Conservation (phyloP, 2,797 vertebrate genomes). For the Kryptopterus vitreolus region DNA sequence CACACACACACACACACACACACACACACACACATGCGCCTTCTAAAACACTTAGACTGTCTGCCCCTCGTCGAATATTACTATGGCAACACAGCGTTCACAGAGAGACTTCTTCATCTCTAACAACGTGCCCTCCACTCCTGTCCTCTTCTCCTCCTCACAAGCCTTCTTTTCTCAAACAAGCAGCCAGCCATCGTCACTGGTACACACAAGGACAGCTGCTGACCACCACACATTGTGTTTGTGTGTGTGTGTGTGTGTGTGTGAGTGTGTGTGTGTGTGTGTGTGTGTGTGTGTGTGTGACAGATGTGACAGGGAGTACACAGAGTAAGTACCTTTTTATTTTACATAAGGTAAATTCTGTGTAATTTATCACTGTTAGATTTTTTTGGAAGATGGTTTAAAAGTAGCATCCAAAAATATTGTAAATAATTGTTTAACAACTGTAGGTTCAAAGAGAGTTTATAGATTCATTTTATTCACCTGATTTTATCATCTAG, state of each 20-base stretch:
- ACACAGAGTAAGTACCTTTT: slow-evolving; percentile 30
- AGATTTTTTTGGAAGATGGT: background rate
- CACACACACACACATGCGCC: no score
- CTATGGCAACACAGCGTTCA: slow-evolving; percentile 72
- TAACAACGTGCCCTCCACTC: slow-evolving; percentile 50
- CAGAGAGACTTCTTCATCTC: slow-evolving; percentile 46
- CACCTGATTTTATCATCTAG: background rate
- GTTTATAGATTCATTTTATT: background rate
- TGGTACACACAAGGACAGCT: slow-evolving; percentile 34
- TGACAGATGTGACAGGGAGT: background rate
- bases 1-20: background rate
- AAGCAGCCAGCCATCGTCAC: slow-evolving; percentile 47
- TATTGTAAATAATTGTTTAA: no score
- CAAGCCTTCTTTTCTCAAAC: slow-evolving; percentile 51
- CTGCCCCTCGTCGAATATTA: slow-evolving; percentile 59
- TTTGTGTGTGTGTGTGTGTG: no score
- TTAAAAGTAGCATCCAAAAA: no score
- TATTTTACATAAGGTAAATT: background rate
- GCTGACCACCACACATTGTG: background rate
- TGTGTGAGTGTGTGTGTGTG: no score
- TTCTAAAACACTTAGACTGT: slow-evolving; percentile 34
- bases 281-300: no score
- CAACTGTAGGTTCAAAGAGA: background rate
- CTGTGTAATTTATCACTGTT: background rate
- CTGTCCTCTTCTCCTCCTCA: slow-evolving; percentile 44